Evolutionary conservation across 2,888 invertebrate species (phyloP).

Genomic region (Drosophila neotestacea): DNA sequence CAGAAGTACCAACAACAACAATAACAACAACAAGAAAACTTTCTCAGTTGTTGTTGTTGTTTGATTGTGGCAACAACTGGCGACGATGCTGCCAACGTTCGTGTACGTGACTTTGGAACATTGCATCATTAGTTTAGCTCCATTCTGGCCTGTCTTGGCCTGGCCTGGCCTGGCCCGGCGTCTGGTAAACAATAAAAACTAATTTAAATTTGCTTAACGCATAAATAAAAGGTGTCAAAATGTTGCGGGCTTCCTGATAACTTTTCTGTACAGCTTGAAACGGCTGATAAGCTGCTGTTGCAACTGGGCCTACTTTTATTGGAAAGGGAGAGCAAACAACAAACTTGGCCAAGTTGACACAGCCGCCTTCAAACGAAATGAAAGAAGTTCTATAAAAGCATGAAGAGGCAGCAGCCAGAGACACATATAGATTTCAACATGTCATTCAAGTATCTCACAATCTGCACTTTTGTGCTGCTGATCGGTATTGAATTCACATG

Average conservation of each 20-base stretch:
- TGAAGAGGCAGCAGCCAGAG: conserved; percentile 10
- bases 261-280: conserved; percentile 37
- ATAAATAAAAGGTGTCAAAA: conserved; percentile 75
- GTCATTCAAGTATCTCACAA: conserved; percentile 56
- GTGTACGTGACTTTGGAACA: conserved; percentile 71
- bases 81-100: conserved; percentile 55
- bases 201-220: conserved; percentile 79
- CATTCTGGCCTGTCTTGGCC: conserved; percentile 23
- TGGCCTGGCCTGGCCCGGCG: conserved; percentile 6
- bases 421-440: conserved; percentile 56
- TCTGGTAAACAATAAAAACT: conserved; percentile 74
- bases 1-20: conserved; percentile 43
- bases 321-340: conserved; percentile 33
- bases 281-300: conserved; percentile 45
- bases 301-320: conserved; percentile 36
- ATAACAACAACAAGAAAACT: conserved; percentile 4
- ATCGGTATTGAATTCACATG: conserved; percentile 33
- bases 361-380: conserved; percentile 39
- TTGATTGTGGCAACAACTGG: conserved; percentile 60
- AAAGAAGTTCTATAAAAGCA: conserved; percentile 52
- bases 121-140: conserved; percentile 72
- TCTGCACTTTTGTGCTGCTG: conserved; percentile 52
- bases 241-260: conserved; percentile 56
- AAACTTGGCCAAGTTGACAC: conserved; percentile 51
- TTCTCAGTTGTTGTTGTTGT: conserved; percentile 29